Base-by-base conservation (phyloP, 2,888 invertebrate genomes). In the Callinectes sapidus region DNA sequence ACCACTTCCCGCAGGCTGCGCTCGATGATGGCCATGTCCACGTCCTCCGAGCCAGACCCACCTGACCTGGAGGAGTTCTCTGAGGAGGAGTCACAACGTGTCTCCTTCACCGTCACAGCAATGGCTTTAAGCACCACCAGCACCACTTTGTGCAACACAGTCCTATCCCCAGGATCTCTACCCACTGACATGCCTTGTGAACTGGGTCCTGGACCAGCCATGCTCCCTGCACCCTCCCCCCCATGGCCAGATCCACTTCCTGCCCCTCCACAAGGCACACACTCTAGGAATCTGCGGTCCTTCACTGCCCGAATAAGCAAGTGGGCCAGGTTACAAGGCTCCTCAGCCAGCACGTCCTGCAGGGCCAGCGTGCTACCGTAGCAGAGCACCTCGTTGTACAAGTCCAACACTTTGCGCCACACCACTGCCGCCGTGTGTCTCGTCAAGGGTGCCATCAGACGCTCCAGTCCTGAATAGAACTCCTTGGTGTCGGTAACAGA, bases 341-440 rank as follows among this genome's bases (percentile, higher is more conserved):
- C 98, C 95, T 98, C 98, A 5, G 98, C 98, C 95, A 98, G 96
- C 95, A 98, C 97, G 95, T 98, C 98, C 96, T 98, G 98, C 95
- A 98, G 96, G 0, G 98, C 98, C 95, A 98, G 96, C 61, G 98
- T 98, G 95, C 98, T 98, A 2, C 98, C 98, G 95, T 98, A 98
- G 96, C 98, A 98, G 90, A 98, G 96, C 14, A 98, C 98, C 96
- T 98, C 98, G 95, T 98, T 98, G 95, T 98, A 98, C 61, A 98
- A 96, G 95, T 97, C 97, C 94, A 98, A 96, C 95, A 98, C 96
- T 96, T 98, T 98, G 95, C 97, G 97, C 97, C 98, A 98, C 95
- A 98, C 97, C 89, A 98, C 97, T 94, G 97, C 97, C 0, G 98
- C 97, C n/a, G 98, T 96, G 35, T 94, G 93, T 16, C 94, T 93